A percentile compares a stretch with the other conserved stretches of the same genome.
Conservation (phyloP, 2,113 vertebrate species). For the Trogon surrucura region DNA sequence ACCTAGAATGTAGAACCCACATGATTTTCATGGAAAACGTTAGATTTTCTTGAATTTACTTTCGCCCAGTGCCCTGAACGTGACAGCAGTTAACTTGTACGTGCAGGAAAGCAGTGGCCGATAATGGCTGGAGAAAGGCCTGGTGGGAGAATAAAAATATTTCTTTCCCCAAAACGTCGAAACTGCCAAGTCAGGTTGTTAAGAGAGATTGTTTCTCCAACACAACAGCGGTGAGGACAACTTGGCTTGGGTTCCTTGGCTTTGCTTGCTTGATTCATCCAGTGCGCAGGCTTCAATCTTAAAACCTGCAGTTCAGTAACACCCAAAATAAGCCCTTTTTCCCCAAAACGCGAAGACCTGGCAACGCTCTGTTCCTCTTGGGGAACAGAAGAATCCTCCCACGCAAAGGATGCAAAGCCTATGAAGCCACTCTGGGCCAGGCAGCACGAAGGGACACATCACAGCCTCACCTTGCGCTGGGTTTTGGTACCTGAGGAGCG, state of each 20-base stretch:
- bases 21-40: background rate
- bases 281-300: background rate
- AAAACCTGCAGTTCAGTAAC: background rate
- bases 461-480: background rate
- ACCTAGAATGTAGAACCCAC: background rate
- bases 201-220: background rate
- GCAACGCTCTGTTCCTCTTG: background rate
- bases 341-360: background rate
- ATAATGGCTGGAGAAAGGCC: background rate
- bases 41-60: background rate
- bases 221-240: background rate
- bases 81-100: background rate
- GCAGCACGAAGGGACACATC: fast-evolving
- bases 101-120: background rate
- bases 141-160: constrained; percentile 4
- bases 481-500: fast-evolving
- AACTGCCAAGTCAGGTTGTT: constrained; percentile 23
- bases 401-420: background rate
- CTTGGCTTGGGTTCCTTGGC: constrained; percentile 15
- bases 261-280: background rate
- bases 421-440: background rate
- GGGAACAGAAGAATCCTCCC: too few relatives aligned
- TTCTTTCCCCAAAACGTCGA: background rate
- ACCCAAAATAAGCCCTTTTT: background rate
- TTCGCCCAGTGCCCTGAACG: background rate